These are phyloP conservation scores for Microcebus griseorufus DNA, from an alignment of 2,113 vertebrate genomes.

Conservation along the genomic window DNA sequence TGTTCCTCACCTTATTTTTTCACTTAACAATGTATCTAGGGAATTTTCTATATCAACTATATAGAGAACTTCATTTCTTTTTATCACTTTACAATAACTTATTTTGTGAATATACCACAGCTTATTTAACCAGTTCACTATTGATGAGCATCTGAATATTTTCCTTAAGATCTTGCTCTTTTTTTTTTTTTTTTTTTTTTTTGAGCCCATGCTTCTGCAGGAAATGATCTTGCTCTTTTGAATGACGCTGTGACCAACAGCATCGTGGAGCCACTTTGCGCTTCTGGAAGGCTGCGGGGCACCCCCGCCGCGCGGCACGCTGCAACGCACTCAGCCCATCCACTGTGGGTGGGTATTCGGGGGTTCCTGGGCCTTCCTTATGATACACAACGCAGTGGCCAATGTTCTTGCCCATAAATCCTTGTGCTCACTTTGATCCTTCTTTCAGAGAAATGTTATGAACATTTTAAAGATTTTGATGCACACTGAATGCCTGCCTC, in stretches of 20 bases:
- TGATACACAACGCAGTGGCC: neutral
- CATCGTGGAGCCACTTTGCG: neutral
- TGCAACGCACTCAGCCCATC: neutral
- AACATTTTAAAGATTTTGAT: neutral
- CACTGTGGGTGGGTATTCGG: neutral
- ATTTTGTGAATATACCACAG: neutral
- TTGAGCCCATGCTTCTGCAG: no score
- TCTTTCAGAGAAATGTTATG: neutral
- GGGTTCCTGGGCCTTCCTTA: neutral
- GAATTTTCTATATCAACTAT: neutral
- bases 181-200: no score
- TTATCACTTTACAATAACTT: neutral
- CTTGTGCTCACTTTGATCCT: neutral
- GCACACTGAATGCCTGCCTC: neutral
- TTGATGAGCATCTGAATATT: neutral
- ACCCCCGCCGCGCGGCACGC: neutral
- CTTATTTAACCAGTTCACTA: neutral
- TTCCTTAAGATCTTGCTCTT: neutral
- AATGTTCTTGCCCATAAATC: neutral
- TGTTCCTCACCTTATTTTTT: neutral
- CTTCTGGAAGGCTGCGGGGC: neutral
- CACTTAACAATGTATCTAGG: neutral
- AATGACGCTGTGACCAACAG: neutral
- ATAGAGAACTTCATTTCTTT: neutral
- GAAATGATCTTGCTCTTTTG: slow-evolving; percentile 1